Base-by-base conservation (phyloP, 2,888 invertebrate genomes). In the Drosophila melanocephala region DNA sequence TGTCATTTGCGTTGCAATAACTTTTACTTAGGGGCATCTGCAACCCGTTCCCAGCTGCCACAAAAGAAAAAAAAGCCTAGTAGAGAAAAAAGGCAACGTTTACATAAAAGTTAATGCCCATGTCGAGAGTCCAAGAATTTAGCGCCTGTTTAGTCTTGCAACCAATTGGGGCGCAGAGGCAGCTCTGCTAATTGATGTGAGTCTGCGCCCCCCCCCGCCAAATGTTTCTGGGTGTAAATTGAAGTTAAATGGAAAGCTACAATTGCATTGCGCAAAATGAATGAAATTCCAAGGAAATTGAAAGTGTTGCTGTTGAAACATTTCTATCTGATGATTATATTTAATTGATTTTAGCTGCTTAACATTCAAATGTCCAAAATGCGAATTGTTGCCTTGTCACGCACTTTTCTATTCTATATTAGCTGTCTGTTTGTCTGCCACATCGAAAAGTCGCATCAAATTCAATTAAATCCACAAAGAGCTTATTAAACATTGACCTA, bases 1-100 rank as follows among this genome's bases (percentile, higher is more conserved):
- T 86, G 86, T 86, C 86, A 86, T 86, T 86, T 72, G 81, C 81
- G 81, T 88, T 90, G 90, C 86, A 90, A 86, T 86, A 86, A 86
- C 90, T 86, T 86, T 78, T 77, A 74, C 78, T 81, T 68, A 53
- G 70, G 22, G 74, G 79, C 88, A 88, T 85, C 88, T 83, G 89
- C 75, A 76, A 64, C 75, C 70, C 80, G 62, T 69, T 78, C 16
- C 61, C 68, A 65, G 77, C 52, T 76, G 72, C 63, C 60, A 58
- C 56, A 64, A 50, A 61, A 44, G 35, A 47, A 53, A 2, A 42
- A n/a, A 60, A 44, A 19, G 37, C 5, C 14, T 9, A 16, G 26
- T 9, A 9, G 22, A 22, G 39, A 30, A 22, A 50, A 61, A 57
- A 42, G 52, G 60, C 72, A 73, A 64, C 59, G 88, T 89, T 87